Evolutionary conservation across 2,113 vertebrate genomes (phyloP).

Genomic region (Hippocampus guttulatus): DNA sequence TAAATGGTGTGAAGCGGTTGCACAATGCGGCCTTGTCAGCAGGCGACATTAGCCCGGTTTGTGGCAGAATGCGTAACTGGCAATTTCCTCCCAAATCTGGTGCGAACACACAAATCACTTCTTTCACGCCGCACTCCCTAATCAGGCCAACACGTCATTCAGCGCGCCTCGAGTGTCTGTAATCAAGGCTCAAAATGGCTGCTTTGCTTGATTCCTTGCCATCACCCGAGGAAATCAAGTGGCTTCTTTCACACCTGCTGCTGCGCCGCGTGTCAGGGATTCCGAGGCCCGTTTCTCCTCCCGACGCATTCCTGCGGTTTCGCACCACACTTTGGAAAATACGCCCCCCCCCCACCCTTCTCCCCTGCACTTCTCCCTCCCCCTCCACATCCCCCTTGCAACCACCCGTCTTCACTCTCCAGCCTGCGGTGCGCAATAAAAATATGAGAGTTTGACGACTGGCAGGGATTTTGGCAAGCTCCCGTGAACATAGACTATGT

Average conservation of each 20-base stretch:
- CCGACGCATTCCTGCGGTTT: constrained; percentile 62
- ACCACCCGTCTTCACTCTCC: constrained; percentile 9
- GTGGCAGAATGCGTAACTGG: no score
- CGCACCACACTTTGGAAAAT: constrained; percentile 46
- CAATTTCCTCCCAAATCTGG: no score
- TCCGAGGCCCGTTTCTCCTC: constrained; percentile 15
- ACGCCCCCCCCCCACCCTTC: neutral
- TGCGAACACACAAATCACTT: no score
- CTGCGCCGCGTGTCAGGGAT: constrained; percentile 25
- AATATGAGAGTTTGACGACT: constrained; percentile 22
- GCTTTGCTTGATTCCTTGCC: neutral
- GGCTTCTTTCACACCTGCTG: constrained; percentile 10
- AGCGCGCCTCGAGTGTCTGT: neutral
- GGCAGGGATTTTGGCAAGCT: constrained; percentile 3
- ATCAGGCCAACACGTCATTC: neutral
- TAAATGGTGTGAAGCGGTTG: no score
- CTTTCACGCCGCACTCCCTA: neutral
- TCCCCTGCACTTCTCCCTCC: neutral
- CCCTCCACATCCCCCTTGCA: neutral
- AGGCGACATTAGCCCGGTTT: no score
- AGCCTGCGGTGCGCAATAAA: constrained; percentile 31
- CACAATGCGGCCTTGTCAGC: no score
- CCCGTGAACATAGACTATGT: neutral
- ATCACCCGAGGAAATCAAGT: neutral
- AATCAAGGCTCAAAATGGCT: neutral